Base-by-base conservation (phyloP, 2,797 vertebrate genomes). In the Prunella strophiata region DNA sequence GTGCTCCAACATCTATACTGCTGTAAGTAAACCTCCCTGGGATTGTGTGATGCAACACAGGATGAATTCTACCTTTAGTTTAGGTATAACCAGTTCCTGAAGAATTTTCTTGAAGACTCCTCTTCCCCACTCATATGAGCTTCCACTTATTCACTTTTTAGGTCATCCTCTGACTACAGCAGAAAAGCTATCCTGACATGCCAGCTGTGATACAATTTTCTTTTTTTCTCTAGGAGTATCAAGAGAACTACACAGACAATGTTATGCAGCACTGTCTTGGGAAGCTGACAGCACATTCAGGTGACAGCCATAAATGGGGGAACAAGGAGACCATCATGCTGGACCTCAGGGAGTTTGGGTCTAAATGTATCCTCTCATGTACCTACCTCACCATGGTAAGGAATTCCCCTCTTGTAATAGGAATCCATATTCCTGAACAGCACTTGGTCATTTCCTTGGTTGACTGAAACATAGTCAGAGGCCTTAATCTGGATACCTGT, bases 331-430 rank as follows among this genome's bases (percentile, higher is more conserved):
- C 57, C 25, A 58, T 23, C 20, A 30, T 45, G 43, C 23, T 76
- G 45, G 7, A 72, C 29, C 25, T 77, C 47, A 45, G 25, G 20
- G 32, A 54, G 4, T 65, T 65, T 74, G 72, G 23, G 22, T 40
- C 18, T 51, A n/a, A 47, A 51, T 23, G 6, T 57, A 52, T 58
- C 4, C 5, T 84, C 32, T 76, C 51, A 36, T 48, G 17, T 34
- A 88, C 95, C 36, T 66, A 97, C 97, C 94, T 96, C 94, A 48
- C 97, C 97, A 29, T 22, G 51, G 43, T 96, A 97, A 92, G 96
- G 94, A 70, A 97, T 93, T 81, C 96, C 97, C 11, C 97, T 96
- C 45, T 95, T 97, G 82, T 97, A 97, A 87, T 95, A 88, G 7
- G 3, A 4, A 83, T 97, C 96, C 96, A 96, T 97, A 21, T 96